phyloP scores from a whole-genome alignment of 2,797 vertebrate genomes.

The Chanos chanos region DNA sequence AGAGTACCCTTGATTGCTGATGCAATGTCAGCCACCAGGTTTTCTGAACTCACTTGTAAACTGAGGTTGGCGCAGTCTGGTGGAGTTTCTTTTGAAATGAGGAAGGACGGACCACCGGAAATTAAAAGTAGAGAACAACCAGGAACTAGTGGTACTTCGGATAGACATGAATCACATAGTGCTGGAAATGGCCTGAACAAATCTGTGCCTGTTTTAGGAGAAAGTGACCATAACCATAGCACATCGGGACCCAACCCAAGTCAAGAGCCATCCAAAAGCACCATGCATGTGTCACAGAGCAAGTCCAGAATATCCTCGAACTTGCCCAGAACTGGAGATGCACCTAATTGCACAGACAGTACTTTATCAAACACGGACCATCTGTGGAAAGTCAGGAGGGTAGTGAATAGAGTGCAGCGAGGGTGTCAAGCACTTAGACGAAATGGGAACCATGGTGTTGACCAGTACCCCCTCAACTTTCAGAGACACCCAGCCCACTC shows the following conservation, averaged over 20 bases:
- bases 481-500: conserved; percentile 50
- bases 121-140: neutral
- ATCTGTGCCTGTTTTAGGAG: no score
- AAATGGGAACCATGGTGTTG: conserved; percentile 63
- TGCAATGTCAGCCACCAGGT: conserved; percentile 65
- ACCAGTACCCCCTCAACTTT: conserved; percentile 68
- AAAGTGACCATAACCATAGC: no score
- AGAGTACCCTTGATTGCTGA: conserved; percentile 73
- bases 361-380: conserved; percentile 53
- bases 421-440: conserved; percentile 59
- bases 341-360: conserved; percentile 2
- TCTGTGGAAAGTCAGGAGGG: conserved; percentile 63
- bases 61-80: conserved; percentile 57
- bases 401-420: conserved; percentile 62
- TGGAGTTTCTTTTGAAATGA: conserved; percentile 13
- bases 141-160: neutral
- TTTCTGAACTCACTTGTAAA: conserved; percentile 59
- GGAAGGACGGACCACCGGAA: conserved; percentile 2
- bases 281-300: neutral
- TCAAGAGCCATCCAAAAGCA: neutral
- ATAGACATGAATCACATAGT: no score
- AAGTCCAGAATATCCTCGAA: neutral
- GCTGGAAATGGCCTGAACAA: no score
- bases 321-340: conserved; percentile 11
- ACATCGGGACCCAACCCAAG: no score